Evolutionary conservation across 2,888 invertebrate genomes (phyloP), one percentile per base, ranked within the genome.

Genomic region (Caenorhabditis panamensis): DNA sequence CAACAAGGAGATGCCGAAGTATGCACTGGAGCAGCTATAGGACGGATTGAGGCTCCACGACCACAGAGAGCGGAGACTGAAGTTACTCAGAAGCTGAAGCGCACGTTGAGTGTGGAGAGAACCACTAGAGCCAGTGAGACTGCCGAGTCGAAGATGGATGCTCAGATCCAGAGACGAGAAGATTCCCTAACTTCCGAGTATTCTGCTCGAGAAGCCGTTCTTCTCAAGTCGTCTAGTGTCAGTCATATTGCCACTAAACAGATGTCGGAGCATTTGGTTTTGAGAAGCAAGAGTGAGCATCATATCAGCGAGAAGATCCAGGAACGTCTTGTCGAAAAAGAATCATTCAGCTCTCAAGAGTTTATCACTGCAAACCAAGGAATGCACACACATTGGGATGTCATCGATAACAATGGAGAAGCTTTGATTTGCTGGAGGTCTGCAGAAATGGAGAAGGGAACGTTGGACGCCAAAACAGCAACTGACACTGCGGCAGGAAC

Each of bases 401-500:
- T 84, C 4, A 81, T 84, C 22, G 82, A 84, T n/a, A 82, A 69
- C 49, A 79, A 83, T 24, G 73, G 71, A 26, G 76, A 72, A n/a
- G 77, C 82, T 41, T 63, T 76, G 20, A 83, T 84, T 16, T 72
- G 79, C 66, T 82, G 81, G 79, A 82, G 71, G 37, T 81, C 83
- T n/a, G 16, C n/a, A n/a, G 77, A 76, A 59, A 36, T 9, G 4
- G 59, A 66, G 31, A 49, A 49, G 22, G 51, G 61, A 13, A 49
- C 63, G 13, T 66, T 84, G 53, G 71, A 75, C 13, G 71, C 83
- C 11, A 64, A 67, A 26, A 36, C 54, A 16, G 18, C 73, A 9
- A 63, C 64, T 9, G 64, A 72, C n/a, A 53, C 63, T 1, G 44
- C 54, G 22, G 67, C 76, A 11, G 81, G 59, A 47, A 84, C 84